Evolutionary conservation across 92 coral and sea anemone species (phyloP), one percentile per base, ranked within the genome.

Genomic region (Meandrina meandrites): DNA sequence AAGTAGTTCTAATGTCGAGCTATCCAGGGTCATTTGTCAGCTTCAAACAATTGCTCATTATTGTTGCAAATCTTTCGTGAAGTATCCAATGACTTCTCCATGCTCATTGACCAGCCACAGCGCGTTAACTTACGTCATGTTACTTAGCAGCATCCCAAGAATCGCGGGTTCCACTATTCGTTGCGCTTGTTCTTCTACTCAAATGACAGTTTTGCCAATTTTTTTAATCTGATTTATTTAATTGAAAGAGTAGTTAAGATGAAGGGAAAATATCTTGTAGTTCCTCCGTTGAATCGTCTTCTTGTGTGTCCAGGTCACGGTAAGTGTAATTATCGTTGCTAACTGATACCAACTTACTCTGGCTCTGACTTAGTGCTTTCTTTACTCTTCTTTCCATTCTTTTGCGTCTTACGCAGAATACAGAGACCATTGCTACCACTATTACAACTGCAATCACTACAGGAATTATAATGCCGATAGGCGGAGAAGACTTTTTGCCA

Each of bases 381-480:
- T 3, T 54, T 0, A 51, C 34, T 73, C 87, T 24, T 73, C 3
- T 3, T 27, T 74, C 53, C 40, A 72, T 24, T 73, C 79, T 73
- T 28, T 83, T 83, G n/a, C 87, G 87, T 15, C 87, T 57, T 0
- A 83, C 56, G 57, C 40, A 83, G 87, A 56, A 83, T 8, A 83
- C 70, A 15, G 53, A 8, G 27, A 83, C 28, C 79, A 81, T 48
- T 8, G 87, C 87, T 0, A 7, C 36, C 21, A 72, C 69, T 30
- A 83, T 51, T 22, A 83, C 18, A 51, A 71, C 51, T n/a, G 66
- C 79, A 15, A 83, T 24, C 51, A 83, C 57, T 36, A 83, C 70
- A 36, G 79, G 87, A 36, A 83, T n/a, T 34, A 83, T 73, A 11
- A 72, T 68, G 32, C 19, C 60, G 2, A 40, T 13, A 36, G 80